A percentile compares a stretch with the other conserved stretches of the same genome.
Conservation (phyloP, 2,113 vertebrate genomes). For the Myodes glareolus region DNA sequence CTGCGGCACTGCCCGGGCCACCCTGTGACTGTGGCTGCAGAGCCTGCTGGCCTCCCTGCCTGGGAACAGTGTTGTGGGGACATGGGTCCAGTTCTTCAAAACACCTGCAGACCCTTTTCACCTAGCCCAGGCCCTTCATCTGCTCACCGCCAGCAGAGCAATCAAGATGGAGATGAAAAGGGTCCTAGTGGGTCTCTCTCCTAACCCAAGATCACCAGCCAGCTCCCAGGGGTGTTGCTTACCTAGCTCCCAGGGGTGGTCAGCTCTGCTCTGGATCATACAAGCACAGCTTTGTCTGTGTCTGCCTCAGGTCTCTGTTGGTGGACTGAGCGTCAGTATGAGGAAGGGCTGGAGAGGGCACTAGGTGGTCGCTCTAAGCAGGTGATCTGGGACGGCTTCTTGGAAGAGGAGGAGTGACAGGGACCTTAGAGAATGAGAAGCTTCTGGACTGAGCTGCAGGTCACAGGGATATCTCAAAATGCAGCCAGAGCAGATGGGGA, state of each 20-base stretch:
- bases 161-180: neutral
- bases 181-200: neutral
- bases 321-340: neutral
- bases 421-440: neutral
- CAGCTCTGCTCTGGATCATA: neutral
- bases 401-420: neutral
- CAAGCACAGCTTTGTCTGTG: rapidly evolving
- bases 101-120: neutral
- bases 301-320: neutral
- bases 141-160: neutral
- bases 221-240: neutral
- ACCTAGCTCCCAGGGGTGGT: neutral
- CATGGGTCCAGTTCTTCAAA: neutral
- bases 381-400: neutral
- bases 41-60: neutral
- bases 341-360: neutral
- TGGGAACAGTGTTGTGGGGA: rapidly evolving
- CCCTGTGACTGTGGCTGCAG: neutral
- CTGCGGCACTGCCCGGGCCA: neutral
- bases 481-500: neutral
- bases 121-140: neutral
- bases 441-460: neutral
- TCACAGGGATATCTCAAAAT: no score
- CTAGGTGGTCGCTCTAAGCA: neutral
- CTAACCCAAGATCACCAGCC: neutral